Base-by-base conservation (phyloP, 2,797 vertebrate species). In the Triplophysa bombifrons region DNA sequence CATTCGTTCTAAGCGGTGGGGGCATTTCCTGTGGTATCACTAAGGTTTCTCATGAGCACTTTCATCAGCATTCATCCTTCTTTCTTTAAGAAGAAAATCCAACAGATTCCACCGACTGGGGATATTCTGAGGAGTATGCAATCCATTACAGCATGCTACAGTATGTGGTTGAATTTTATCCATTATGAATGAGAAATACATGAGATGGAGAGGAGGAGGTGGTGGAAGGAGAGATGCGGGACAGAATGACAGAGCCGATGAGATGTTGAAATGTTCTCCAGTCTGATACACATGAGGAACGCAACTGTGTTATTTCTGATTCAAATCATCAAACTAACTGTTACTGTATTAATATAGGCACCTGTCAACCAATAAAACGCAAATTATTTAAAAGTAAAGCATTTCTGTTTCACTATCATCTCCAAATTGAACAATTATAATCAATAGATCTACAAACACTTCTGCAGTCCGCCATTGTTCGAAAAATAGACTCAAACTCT, bases 121-220 rank as follows among this genome's bases (percentile, higher is more conserved):
- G 90, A 91, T 90, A 90, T 92, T 88, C 88, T 91, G 86, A 89
- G 89, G 89, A 91, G 87, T 89, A 88, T 87, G 87, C 85, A 78
- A 86, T 89, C 88, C 88, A 88, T 90, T 90, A 90, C 91, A 87
- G 89, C 90, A 88, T 89, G 89, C 89, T 78, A 55, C 53, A 55
- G 53, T n/a, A 71, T 91, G 91, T 76, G 89, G 90, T 90, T 92
- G 87, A 88, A 90, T 87, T 83, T 89, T 86, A 92, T 93, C 87
- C 90, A 92, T 92, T 91, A 91, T 93, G 88, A 86, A 92, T 90
- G 88, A 92, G 90, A 86, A 88, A 88, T 89, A 88, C 87, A 83
- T 72, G 58, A 80, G 53, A 83, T 55, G 41, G 25, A 72, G 77
- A 73, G 50, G 51, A 58, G 25, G 22, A 51, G 19, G 22, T 44